Evolutionary conservation across 2,888 invertebrate genomes (phyloP), one percentile per base, ranked within the genome.

Genomic region (Sinotaia quadrata): DNA sequence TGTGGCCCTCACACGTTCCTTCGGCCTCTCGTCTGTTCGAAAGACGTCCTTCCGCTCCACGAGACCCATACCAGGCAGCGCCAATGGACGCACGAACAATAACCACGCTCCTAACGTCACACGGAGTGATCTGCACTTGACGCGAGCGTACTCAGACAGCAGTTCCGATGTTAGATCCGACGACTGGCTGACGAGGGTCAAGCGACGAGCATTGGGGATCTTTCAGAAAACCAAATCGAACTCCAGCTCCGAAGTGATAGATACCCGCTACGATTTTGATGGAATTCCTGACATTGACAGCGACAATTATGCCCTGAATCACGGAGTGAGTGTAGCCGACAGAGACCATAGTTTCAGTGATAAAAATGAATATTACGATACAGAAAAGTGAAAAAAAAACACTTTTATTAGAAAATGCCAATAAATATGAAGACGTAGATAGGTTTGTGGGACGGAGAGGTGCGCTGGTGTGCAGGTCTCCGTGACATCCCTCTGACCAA

Each of bases 1-100:
- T 41, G 68, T 69, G 29, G 71, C 69, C 18, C 33, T 71, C 18
- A 75, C 77, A 4, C 62, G 74, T 8, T 77, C 75, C 8, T 75
- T 69, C 41, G 74, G 67, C 10, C 41, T 77, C 31, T 75, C 76
- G 31, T 75, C 75, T 31, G 62, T 71, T 57, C 71, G 68, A 33
- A 63, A 71, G 33, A 58, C 65, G n/a, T 72, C 73, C 24, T 59
- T 51, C 59, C 36, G 47, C 8, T 47, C 47, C 47, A 47, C 47
- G 2, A n/a, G n/a, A 7, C 47, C 47, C 18, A 47, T n/a, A 4
- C n/a, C n/a, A 21, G 47, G 47, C 0, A 47, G 47, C 7, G 21
- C 47, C 8, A n/a, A n/a, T n/a, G 47, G 1, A 24, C 12, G 24
- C 47, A 47, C 18, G 21, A 47, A 47, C 47, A n/a, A n/a, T n/a